These are phyloP conservation scores for Urocynchramus pylzowi DNA, from an alignment of 2,113 vertebrate genomes.

Conservation along the genomic window DNA sequence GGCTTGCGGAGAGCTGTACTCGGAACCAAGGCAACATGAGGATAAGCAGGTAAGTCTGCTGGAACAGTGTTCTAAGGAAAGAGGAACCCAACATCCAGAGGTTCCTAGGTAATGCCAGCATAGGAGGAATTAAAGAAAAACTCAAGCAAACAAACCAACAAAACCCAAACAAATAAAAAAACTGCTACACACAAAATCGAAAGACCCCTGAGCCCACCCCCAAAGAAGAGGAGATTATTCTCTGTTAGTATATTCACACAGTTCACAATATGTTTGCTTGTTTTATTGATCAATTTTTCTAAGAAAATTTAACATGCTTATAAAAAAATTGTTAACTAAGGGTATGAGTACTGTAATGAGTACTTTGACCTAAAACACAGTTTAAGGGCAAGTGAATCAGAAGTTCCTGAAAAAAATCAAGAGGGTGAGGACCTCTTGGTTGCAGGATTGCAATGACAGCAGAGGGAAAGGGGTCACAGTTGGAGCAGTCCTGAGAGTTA, in stretches of 20 bases:
- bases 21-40: background rate
- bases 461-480: constrained; percentile 9
- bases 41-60: background rate
- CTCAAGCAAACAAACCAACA: background rate
- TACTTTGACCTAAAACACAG: background rate
- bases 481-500: background rate
- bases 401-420: background rate
- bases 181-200: accelerated
- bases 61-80: background rate
- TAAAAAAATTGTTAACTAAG: background rate
- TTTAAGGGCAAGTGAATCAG: background rate
- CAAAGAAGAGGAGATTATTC: background rate
- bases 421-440: background rate
- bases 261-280: background rate
- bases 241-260: background rate
- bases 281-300: background rate
- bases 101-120: background rate
- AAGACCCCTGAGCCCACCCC: background rate
- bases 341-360: background rate
- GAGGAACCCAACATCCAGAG: background rate
- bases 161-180: background rate
- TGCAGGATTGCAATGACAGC: background rate
- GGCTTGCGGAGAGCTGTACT: background rate
- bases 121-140: background rate
- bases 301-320: background rate